Base-by-base conservation (phyloP, 2,888 invertebrate species). In the Argyra leucocephala region DNA sequence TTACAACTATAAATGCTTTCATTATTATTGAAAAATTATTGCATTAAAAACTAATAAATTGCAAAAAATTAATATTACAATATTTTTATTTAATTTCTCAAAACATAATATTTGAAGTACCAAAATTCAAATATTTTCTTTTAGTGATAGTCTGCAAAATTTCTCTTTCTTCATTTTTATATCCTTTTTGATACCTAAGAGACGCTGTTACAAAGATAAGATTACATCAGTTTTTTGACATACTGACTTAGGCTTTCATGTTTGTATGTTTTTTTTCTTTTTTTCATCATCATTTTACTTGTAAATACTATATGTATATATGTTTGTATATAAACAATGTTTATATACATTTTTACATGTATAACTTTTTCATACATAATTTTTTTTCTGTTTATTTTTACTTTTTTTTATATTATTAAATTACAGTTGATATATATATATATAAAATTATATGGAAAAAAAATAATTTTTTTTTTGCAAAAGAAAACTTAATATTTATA, bases 181-280 rank as follows among this genome's bases (percentile, higher is more conserved):
- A 48, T 48, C 48, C 48, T 48, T 48, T 48, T 48, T 48, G 48
- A 48, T 48, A 48, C 48, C 48, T 48, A 48, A 48, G 48, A 48
- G 48, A 48, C 48, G 48, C 48, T 48, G 48, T 48, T 48, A 48
- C 48, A 18, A n/a, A 48, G 48, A 59, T 59, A 59, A 59, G 59
- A 59, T 59, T 59, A 59, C 59, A 59, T 59, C 59, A 59, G 59
- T 59, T 59, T 48, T 58, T 59, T 59, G 59, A 59, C 59, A 59
- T 59, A 59, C 59, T 59, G 48, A 48, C 48, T 48, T 48, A 48
- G 48, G 48, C 48, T 48, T 48, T 48, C 48, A 48, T 48, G 48
- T 48, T 48, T 48, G 18, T 18, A 48, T 48, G 12, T 48, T 15
- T 48, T 1, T 48, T 48, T 37, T 37, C 15, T 37, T 3, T 48